phyloP scores from a whole-genome alignment of 2,888 invertebrate species.

The Lobophora halterata region DNA sequence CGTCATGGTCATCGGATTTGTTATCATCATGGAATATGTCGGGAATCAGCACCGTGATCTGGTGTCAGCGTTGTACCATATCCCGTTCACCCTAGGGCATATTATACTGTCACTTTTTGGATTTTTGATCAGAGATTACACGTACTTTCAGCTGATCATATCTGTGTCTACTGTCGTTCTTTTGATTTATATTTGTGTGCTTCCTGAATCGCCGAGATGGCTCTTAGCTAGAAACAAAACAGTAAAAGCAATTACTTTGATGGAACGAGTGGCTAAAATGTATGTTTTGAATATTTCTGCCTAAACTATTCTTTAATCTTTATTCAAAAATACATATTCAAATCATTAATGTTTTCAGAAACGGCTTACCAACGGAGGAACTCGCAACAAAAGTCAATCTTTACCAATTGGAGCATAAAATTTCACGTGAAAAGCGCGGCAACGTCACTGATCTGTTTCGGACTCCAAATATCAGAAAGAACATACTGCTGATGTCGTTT shows the following conservation, averaged over 20 bases:
- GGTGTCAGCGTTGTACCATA: constrained; percentile 82
- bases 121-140: constrained; percentile 83
- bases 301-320: not conserved
- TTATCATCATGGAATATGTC: constrained; percentile 83
- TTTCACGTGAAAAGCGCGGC: constrained; percentile 50
- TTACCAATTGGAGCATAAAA: constrained; percentile 45
- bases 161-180: constrained; percentile 79
- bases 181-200: constrained; percentile 83
- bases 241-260: constrained; percentile 80
- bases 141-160: constrained; percentile 82
- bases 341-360: constrained; percentile 44
- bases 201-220: constrained; percentile 91
- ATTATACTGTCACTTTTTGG: constrained; percentile 82
- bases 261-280: constrained; percentile 83
- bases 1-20: constrained; percentile 82
- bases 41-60: constrained; percentile 73
- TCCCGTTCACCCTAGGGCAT: constrained; percentile 85
- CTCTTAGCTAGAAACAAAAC: constrained; percentile 83
- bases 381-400: constrained; percentile 60
- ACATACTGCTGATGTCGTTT: constrained; percentile 85
- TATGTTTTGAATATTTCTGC: constrained; percentile 36
- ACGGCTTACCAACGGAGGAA: constrained; percentile 61
- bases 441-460: constrained; percentile 83
- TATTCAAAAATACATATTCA: not conserved
- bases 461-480: constrained; percentile 83